A percentile compares a stretch with the other conserved stretches of the same genome.
Evolutionary conservation across 2,797 vertebrate genomes (phyloP).

Genomic region (Periparus ater): DNA sequence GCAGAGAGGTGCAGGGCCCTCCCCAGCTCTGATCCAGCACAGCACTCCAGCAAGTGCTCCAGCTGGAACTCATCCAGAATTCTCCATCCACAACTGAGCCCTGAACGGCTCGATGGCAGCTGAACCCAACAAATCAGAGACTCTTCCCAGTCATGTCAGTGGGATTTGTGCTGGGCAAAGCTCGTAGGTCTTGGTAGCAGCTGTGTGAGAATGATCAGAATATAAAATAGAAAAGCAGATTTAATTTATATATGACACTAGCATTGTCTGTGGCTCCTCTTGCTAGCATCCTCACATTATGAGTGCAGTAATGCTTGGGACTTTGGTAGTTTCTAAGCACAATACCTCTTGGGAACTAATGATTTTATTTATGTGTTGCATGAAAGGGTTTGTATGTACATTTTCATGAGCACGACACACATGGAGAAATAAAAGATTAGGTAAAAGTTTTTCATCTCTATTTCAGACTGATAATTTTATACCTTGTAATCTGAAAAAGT

Average conservation of each 20-base stretch:
- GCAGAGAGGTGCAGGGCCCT: not conserved
- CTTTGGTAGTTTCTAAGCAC: not conserved
- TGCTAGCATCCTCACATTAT: not conserved
- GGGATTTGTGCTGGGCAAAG: not conserved
- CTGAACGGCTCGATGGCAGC: not conserved
- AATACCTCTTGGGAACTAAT: not conserved
- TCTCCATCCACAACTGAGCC: not conserved
- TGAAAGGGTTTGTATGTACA: not conserved
- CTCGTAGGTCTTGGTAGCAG: not conserved
- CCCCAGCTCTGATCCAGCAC: not conserved
- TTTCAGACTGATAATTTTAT: not conserved
- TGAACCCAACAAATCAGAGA: not conserved
- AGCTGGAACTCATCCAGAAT: not conserved
- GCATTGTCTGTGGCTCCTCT: not conserved
- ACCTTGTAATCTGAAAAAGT: not conserved
- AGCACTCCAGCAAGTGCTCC: not conserved
- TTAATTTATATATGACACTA: not conserved
- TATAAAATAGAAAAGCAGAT: not conserved
- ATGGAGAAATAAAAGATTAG: not conserved
- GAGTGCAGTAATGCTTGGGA: not conserved
- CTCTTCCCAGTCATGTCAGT: not conserved
- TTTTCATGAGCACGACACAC: not conserved
- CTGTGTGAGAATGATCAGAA: not conserved
- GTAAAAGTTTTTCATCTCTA: not conserved
- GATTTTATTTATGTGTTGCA: not conserved